A percentile compares a stretch with the other conserved stretches of the same genome.
Conservation (phyloP, 2,888 invertebrate genomes). For the Pristionchus exspectatus region DNA sequence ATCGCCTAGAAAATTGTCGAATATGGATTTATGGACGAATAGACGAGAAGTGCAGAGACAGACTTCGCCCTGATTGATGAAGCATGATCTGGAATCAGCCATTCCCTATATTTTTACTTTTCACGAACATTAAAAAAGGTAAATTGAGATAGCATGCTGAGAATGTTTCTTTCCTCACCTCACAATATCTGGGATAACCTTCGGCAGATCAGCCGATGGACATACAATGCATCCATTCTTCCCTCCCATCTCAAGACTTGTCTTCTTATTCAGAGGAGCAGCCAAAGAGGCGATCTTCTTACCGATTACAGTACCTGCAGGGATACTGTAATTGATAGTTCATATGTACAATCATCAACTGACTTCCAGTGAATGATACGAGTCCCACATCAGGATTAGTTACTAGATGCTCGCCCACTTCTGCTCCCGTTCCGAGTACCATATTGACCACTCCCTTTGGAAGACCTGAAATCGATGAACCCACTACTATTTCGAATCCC, state of each 20-base stretch:
- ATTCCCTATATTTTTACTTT: not conserved
- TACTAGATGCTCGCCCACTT: slow-evolving; percentile 81
- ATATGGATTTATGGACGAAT: slow-evolving; percentile 81
- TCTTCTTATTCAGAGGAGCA: slow-evolving; percentile 81
- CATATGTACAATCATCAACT: slow-evolving; percentile 15
- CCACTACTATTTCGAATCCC: not conserved
- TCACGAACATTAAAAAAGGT: not conserved
- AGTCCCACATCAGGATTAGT: slow-evolving; percentile 81
- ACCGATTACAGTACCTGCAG: slow-evolving; percentile 67
- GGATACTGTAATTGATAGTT: not conserved
- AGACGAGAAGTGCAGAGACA: slow-evolving; percentile 83
- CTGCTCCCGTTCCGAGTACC: slow-evolving; percentile 82
- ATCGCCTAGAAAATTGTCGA: slow-evolving; percentile 80
- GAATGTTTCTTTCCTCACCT: slow-evolving; percentile 55
- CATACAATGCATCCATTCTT: slow-evolving; percentile 83
- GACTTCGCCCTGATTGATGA: slow-evolving; percentile 83
- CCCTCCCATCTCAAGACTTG: slow-evolving; percentile 82
- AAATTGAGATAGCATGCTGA: not conserved
- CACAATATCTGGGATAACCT: slow-evolving; percentile 80
- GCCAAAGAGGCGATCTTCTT: slow-evolving; percentile 70
- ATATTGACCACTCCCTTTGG: slow-evolving; percentile 82
- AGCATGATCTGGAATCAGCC: slow-evolving; percentile 80
- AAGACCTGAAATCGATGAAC: slow-evolving; percentile 78
- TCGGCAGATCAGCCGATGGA: slow-evolving; percentile 81
- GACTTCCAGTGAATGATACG: slow-evolving; percentile 83